Conservation (phyloP, 1,140 invertebrate species). For the Notospermus geniculatus region DNA sequence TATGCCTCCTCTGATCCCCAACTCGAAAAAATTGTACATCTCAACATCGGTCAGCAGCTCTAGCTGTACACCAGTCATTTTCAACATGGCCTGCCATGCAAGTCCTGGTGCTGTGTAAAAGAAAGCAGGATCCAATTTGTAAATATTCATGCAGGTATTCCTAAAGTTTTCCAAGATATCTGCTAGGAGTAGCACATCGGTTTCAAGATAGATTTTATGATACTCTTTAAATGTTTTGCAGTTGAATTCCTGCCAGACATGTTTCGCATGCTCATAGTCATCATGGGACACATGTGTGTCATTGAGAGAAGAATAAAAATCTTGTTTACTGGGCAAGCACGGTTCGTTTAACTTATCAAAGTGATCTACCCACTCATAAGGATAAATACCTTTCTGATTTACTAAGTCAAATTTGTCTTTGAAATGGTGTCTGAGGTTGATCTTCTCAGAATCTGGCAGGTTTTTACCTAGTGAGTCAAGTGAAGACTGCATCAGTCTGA, state of each 20-base stretch:
- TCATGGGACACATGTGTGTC: background rate
- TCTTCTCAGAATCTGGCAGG: no score
- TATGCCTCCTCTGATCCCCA: conserved; percentile 32
- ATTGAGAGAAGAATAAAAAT: no score
- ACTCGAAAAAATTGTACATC: conserved; percentile 37
- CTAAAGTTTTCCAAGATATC: conserved; percentile 59
- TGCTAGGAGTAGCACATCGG: conserved; percentile 30
- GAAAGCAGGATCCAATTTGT: conserved; percentile 31
- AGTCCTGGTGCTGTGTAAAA: conserved; percentile 39
- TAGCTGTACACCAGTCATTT: conserved; percentile 29
- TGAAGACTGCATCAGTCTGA: no score
- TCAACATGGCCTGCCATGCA: conserved; percentile 33
- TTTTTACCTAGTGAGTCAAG: no score
- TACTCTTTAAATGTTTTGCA: background rate
- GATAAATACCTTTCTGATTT: no score
- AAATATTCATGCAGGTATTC: conserved; percentile 22
- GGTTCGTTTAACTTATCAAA: no score
- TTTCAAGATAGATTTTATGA: conserved; percentile 3
- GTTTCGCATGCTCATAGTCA: conserved; percentile 3
- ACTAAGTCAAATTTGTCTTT: no score
- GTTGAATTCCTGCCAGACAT: conserved; percentile 2
- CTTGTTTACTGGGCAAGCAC: no score
- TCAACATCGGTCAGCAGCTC: conserved; percentile 33
- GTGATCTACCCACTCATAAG: no score
- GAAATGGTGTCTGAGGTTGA: no score